Evolutionary conservation across 2,113 vertebrate genomes (phyloP), one percentile per base, ranked within the genome.

Genomic region (Serranochromis macrocephalus): DNA sequence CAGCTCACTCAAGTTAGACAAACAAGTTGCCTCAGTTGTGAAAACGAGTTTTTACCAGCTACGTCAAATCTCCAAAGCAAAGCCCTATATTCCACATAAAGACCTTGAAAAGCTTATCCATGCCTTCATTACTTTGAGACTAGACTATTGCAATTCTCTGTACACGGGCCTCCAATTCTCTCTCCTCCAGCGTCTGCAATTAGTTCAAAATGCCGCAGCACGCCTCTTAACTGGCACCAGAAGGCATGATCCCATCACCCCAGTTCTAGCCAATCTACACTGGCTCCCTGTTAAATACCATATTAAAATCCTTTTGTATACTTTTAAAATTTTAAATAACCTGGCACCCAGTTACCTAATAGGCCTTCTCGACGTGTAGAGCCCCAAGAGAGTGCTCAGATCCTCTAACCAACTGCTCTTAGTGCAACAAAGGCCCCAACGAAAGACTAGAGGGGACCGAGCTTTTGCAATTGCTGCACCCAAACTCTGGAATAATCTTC

Each of bases 291-390:
- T 51, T 51, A 51, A 51, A 51, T 51, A 51, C 47, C 47, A 51
- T 51, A 51, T 19, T 49, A 49, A 49, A 49, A 49, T 49, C 16
- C 16, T 17, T 49, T 49, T 1, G 45, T 17, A 49, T 49, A 17
- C 45, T 47, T 47, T 47, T 0, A 47, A 47, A 16, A 4, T 47
- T 2, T 47, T 47, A 7, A 47, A 47, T 17, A 47, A 47, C 16
- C 45, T 47, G 45, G 7, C 45, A 16, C 16, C 45, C 45, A 47
- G 45, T 19, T 51, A 19, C 49, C 49, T 9, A 51, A 51, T 17
- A 51, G 5, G 0, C 19, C 49, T 51, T 51, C 19, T 51, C 0
- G 0, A 2, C 3, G 0, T 51, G 4, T 10, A 51, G 1, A 51
- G 19, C 49, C 19, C 17, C 49, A 10, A 51, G 49, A 51, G 49